Percentiles rank a stretch among this genome's conserved stretches.
Conservation (phyloP, 2,797 vertebrate genomes). For the Pseudochromis fuscus region DNA sequence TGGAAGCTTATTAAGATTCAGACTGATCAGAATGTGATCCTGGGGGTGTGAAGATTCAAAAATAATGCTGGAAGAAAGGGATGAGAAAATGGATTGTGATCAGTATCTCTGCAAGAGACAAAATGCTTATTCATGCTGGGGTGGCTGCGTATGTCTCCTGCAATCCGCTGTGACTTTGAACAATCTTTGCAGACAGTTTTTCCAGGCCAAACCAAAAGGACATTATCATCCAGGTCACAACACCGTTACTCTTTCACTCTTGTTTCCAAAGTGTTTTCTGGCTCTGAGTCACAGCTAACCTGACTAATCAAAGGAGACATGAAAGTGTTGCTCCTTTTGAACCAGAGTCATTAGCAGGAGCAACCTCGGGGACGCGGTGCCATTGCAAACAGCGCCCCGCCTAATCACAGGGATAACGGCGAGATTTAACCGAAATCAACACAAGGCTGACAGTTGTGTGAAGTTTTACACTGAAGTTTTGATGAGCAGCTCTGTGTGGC, state of each 20-base stretch:
- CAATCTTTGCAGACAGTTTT: slow-evolving; percentile 57
- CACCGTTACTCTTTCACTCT: slow-evolving; percentile 27
- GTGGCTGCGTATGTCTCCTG: slow-evolving; percentile 9
- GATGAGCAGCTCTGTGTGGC: slow-evolving; percentile 7
- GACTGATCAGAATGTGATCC: slow-evolving; percentile 45
- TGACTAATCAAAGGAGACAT: slow-evolving; percentile 77
- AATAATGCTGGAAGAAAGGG: slow-evolving; percentile 27
- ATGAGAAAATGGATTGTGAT: slow-evolving; percentile 38
- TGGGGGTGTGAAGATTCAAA: slow-evolving; percentile 29
- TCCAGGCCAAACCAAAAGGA: slow-evolving; percentile 32
- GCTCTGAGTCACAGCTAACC: slow-evolving; percentile 65
- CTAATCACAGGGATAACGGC: slow-evolving; percentile 54
- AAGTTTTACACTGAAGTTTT: slow-evolving; percentile 34
- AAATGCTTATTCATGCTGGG: slow-evolving; percentile 36
- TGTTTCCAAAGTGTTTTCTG: slow-evolving; percentile 59
- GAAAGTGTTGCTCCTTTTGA: slow-evolving; percentile 76
- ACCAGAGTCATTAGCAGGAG: slow-evolving; percentile 72
- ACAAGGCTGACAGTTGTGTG: slow-evolving; percentile 25
- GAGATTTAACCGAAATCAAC: slow-evolving; percentile 41
- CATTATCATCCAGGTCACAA: slow-evolving; percentile 63
- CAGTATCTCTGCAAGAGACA: slow-evolving; percentile 32
- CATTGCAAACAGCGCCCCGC: slow-evolving; percentile 42
- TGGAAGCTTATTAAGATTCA: slow-evolving; percentile 44
- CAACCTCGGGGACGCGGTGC: slow-evolving; percentile 55
- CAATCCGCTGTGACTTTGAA: slow-evolving; percentile 63